Percentiles rank a stretch among this genome's conserved stretches.
phyloP scores from a whole-genome alignment of 2,113 vertebrate species.

The Hemicordylus capensis region DNA sequence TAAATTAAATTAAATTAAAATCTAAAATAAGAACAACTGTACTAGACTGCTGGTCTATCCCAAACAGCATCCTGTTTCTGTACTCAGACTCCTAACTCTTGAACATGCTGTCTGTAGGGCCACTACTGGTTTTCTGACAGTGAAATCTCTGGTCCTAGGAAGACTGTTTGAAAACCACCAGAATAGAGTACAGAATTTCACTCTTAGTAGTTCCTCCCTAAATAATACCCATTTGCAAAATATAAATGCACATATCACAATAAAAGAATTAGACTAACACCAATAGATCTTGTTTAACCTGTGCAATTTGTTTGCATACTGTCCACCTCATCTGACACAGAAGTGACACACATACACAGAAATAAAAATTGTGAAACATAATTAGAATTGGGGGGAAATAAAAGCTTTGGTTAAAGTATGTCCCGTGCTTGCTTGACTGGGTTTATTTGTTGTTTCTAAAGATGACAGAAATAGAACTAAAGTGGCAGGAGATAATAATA shows the following conservation, averaged over 20 bases:
- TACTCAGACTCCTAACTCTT: too few relatives aligned
- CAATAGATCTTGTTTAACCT: neutral
- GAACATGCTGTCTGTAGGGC: too few relatives aligned
- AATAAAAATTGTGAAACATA: neutral
- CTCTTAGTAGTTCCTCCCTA: neutral
- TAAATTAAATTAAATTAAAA: too few relatives aligned
- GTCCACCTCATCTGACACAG: neutral
- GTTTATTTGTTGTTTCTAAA: conserved; percentile 52
- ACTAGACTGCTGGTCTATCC: too few relatives aligned
- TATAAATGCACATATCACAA: neutral
- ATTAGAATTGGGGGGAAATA: neutral
- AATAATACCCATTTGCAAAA: neutral
- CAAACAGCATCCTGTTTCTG: too few relatives aligned
- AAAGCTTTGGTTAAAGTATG: conserved; percentile 37
- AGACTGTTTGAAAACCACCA: too few relatives aligned
- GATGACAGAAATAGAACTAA: conserved; percentile 49
- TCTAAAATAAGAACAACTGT: too few relatives aligned
- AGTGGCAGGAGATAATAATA: conserved; percentile 62
- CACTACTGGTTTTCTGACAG: too few relatives aligned
- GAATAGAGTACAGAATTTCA: too few relatives aligned
- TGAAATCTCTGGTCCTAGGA: too few relatives aligned
- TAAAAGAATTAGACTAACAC: neutral
- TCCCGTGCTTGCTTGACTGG: conserved; percentile 40
- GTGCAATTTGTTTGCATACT: neutral
- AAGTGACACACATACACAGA: too few relatives aligned